Percentiles rank a stretch among this genome's conserved stretches.
Conservation (phyloP, 92 coral and sea anemone species). For the Nematostella vectensis region DNA sequence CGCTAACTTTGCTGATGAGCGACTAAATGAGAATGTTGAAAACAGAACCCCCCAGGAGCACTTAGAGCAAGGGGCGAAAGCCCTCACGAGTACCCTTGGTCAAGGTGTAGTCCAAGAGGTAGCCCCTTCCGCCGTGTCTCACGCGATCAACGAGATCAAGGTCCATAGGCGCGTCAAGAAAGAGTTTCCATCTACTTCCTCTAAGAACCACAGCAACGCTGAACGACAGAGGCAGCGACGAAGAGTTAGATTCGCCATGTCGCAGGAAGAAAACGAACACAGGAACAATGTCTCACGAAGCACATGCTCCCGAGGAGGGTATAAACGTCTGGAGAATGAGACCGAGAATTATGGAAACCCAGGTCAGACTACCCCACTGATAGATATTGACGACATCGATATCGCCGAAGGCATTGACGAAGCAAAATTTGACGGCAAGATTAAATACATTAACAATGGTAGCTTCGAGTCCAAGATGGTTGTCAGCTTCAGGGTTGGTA, state of each 20-base stretch:
- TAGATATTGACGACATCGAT: background rate
- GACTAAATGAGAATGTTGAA: conserved; percentile 22
- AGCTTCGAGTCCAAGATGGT: conserved; percentile 37
- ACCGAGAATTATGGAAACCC: background rate
- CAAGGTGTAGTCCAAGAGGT: background rate
- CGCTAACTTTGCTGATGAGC: conserved; percentile 13
- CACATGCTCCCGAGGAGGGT: background rate
- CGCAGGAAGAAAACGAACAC: background rate
- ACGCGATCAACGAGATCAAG: conserved; percentile 2
- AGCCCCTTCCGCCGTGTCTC: conserved; percentile 7
- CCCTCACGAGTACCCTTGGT: background rate
- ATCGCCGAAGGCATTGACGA: conserved; percentile 1
- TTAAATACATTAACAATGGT: conserved; percentile 21
- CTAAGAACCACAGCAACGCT: background rate
- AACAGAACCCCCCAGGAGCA: conserved; percentile 22
- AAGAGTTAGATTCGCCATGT: background rate
- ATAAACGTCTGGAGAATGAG: background rate
- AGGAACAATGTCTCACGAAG: background rate
- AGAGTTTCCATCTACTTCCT: background rate
- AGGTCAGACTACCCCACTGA: background rate
- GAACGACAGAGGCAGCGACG: background rate
- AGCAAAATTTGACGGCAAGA: conserved; percentile 2
- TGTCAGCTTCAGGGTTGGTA: conserved; percentile 6
- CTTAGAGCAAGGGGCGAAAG: conserved; percentile 4
- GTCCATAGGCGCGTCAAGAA: background rate